These are phyloP conservation scores for Proales similis DNA, from an alignment of 1,140 invertebrate genomes.

Conservation along the genomic window DNA sequence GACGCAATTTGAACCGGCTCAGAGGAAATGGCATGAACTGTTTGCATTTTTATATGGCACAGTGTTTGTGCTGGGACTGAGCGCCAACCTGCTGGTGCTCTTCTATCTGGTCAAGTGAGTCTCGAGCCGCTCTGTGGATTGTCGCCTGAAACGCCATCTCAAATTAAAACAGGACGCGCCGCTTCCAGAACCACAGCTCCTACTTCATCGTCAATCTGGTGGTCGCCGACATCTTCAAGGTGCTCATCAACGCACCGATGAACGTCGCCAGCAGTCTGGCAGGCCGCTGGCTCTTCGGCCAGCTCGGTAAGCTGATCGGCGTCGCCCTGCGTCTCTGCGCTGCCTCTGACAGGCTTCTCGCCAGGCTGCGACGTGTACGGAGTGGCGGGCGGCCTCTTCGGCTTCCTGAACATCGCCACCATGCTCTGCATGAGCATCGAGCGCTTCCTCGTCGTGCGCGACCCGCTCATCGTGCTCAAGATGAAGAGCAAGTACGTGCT, in stretches of 20 bases:
- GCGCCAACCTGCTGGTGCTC: constrained; percentile 20
- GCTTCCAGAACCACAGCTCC: not conserved
- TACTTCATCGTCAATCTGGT: constrained; percentile 26
- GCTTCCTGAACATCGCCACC: constrained; percentile 26
- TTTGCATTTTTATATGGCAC: constrained; percentile 5
- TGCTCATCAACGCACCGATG: constrained; percentile 33
- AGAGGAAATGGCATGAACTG: constrained; percentile 30
- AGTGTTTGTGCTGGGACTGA: constrained; percentile 2
- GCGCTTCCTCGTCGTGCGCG: constrained; percentile 3
- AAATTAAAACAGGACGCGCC: not conserved
- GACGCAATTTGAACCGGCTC: constrained; percentile 13
- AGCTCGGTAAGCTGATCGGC: constrained; percentile 11
- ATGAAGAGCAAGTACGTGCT: constrained; percentile 5
- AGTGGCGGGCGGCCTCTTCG: constrained; percentile 24
- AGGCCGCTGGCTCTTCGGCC: constrained; percentile 28
- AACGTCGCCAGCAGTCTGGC: constrained; percentile 18
- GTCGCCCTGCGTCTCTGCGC: too few species aligned
- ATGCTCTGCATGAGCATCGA: constrained; percentile 10
- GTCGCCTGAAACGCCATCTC: not conserved
- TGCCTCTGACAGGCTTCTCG: not conserved
- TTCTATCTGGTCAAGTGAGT: constrained; percentile 13
- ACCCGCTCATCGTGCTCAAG: not conserved
- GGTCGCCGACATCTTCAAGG: constrained; percentile 28
- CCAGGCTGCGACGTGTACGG: constrained; percentile 33
- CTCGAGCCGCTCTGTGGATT: not conserved